A percentile compares a stretch with the other conserved stretches of the same genome.
These are phyloP conservation scores for Picathartes gymnocephalus DNA, from an alignment of 2,113 vertebrate genomes.

Conservation along the genomic window DNA sequence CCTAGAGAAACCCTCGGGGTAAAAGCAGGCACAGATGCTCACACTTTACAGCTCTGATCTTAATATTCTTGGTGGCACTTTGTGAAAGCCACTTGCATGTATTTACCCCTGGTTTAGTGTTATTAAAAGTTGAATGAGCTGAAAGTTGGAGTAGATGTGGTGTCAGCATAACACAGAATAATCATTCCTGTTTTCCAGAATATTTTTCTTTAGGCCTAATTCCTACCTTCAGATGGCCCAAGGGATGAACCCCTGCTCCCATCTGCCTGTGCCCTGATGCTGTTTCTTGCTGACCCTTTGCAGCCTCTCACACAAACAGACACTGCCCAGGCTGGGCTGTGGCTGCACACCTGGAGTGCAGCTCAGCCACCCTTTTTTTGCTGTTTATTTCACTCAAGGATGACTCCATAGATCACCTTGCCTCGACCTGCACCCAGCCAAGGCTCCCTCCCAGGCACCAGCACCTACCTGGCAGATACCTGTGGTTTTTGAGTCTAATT, in stretches of 20 bases:
- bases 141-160: not conserved
- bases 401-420: not conserved
- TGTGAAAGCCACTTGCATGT: not conserved
- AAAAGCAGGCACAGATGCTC: not conserved
- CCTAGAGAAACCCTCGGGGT: not conserved
- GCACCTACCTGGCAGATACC: not conserved
- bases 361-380: not conserved
- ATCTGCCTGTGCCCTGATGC: not conserved
- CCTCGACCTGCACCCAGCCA: rapidly evolving
- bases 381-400: not conserved
- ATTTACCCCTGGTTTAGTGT: not conserved
- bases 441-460: not conserved
- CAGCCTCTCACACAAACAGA: not conserved
- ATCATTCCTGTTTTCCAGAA: not conserved
- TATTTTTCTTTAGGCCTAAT: not conserved
- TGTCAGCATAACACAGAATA: not conserved
- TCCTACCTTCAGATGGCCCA: not conserved
- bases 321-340: not conserved
- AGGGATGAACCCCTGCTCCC: not conserved
- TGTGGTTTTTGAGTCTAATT: not conserved
- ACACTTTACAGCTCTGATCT: not conserved
- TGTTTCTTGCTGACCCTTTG: not conserved
- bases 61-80: not conserved
- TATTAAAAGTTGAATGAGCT: not conserved
- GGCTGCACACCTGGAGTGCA: not conserved